These are phyloP conservation scores for Heliocidaris erythrogramma DNA, from an alignment of 35 echinoderm and acorn worm species.

Conservation along the genomic window DNA sequence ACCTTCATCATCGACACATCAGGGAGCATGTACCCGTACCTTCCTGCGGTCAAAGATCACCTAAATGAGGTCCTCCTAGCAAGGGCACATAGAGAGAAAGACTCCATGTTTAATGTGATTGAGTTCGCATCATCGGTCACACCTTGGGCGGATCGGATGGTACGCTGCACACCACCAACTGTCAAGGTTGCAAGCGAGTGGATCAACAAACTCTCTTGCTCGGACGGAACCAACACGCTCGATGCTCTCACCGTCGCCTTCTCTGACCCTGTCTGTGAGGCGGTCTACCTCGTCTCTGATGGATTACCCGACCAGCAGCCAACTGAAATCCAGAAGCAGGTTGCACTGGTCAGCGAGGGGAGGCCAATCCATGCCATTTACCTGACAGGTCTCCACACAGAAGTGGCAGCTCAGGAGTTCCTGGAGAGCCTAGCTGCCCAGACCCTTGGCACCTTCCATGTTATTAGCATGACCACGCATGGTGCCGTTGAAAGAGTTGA, in stretches of 20 bases:
- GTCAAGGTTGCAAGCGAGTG: conserved; percentile 85
- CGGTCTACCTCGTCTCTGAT: conserved; percentile 88
- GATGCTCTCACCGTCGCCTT: conserved; percentile 80
- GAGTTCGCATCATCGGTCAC: conserved; percentile 72
- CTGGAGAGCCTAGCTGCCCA: conserved; percentile 79
- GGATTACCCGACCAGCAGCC: conserved; percentile 87
- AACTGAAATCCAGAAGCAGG: conserved; percentile 56
- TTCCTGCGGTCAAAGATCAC: conserved; percentile 79
- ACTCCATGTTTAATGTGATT: conserved; percentile 85
- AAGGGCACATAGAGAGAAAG: conserved; percentile 66
- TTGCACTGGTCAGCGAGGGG: conserved; percentile 62
- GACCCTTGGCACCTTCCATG: conserved; percentile 87
- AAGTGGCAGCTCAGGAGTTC: conserved; percentile 74
- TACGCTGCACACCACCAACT: conserved; percentile 91
- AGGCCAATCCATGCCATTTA: conserved; percentile 73
- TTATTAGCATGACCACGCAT: conserved; percentile 72
- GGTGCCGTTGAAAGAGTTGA: conserved; percentile 74
- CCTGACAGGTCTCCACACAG: conserved; percentile 58
- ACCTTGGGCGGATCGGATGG: conserved; percentile 92
- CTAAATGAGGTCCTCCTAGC: conserved; percentile 77
- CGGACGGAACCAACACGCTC: conserved; percentile 85
- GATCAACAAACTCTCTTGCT: conserved; percentile 66
- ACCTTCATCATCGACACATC: conserved; percentile 92
- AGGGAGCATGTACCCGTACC: conserved; percentile 79
- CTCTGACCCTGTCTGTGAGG: conserved; percentile 73